Evolutionary conservation across 2,888 invertebrate species (phyloP), one percentile per base, ranked within the genome.

Genomic region (Limulus polyphemus): DNA sequence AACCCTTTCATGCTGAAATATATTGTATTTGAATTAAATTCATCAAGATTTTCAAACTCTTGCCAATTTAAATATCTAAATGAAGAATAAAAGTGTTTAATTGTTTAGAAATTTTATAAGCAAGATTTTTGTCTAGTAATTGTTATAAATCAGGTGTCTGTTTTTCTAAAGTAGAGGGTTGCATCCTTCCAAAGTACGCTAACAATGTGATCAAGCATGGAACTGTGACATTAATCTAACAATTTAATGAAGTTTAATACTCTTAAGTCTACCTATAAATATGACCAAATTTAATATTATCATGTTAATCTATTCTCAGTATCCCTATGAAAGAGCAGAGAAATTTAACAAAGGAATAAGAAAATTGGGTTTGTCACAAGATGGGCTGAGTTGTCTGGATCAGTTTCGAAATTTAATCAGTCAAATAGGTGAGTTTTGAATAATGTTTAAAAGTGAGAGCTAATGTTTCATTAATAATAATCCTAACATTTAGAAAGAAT

Each of bases 271-370:
- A 32, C 1, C 7, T 32, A 5, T 5, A 32, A 32, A 32, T 32
- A 32, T 32, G 32, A 32, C 32, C 32, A 32, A 32, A 32, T 32
- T 32, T 32, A 32, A 32, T 32, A 1, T 32, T 32, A 32, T 32
- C 7, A 32, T 32, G 7, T 32, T 32, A 7, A 32, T 32, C 32
- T 61, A 47, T 54, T 55, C 60, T 17, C n/a, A 67, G 64, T 65
- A 67, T 77, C 84, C 88, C 0, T 95, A 88, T 75, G 92, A 92
- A 72, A 81, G 90, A 71, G 97, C 97, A 0, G 93, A 95, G 68
- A 90, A 88, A 74, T 94, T 99, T 74, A 91, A 94, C 74, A 86
- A 87, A 74, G 88, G 88, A 7, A 94, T 98, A 67, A 82, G 88
- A 68, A 88, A 90, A 73, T 78, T 98, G 54, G 95, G 94, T 0